Base-by-base conservation (phyloP, 2,797 vertebrate genomes). In the Parauchenoglanis punctatus region DNA sequence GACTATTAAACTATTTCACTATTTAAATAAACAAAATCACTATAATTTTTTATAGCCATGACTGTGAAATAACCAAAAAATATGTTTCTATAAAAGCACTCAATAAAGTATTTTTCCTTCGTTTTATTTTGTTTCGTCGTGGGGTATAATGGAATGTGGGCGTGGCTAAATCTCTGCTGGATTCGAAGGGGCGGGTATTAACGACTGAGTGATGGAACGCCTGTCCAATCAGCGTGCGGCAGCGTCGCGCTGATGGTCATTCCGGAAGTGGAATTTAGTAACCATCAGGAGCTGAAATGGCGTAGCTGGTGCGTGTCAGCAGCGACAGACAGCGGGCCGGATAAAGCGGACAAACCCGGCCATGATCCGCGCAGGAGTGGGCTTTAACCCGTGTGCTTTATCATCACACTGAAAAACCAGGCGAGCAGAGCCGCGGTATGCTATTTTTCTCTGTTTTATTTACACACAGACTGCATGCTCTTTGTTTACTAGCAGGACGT, bases 261-360 rank as follows among this genome's bases (percentile, higher is more conserved):
- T 83, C 84, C 87, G 87, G 87, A 88, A 58, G 67, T 54, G 77
- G n/a, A 44, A 49, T 83, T 83, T 59, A 78, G 52, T 75, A 68
- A 35, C 28, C 76, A 5, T 68, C 44, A 23, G 88, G 82, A 89
- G 25, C 61, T 78, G 90, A 88, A 91, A 91, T 91, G 90, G 90
- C 90, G 90, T 90, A 91, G 88, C 80, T 72, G 8, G 61, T 20
- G 3, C 6, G 49, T 63, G 52, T 68, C 0, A 7, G 67, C 78
- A 56, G 67, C 78, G 63, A 2, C 18, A 56, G 81, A 31, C 65
- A 23, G n/a, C 31, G 59, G 72, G 78, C 44, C 56, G n/a, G 40
- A 4, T 10, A 54, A 52, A 20, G 52, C 13, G 17, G 52, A 2
- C 23, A 54, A 7, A n/a, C 68, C 7, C 15, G 82, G 40, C 7